phyloP scores from a whole-genome alignment of 2,888 invertebrate genomes.

The Miltochrista miniata region DNA sequence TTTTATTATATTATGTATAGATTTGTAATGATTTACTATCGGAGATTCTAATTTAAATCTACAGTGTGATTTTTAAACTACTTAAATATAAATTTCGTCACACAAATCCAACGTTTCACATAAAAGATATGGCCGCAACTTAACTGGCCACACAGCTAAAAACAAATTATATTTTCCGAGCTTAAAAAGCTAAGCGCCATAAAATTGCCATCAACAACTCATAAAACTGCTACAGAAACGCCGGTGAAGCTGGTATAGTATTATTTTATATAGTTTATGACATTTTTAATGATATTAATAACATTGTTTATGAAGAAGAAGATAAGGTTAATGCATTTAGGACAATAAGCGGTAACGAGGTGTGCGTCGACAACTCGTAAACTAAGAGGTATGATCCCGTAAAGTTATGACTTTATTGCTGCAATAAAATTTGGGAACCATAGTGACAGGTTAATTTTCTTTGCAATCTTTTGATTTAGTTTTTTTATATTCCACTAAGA shows the following conservation, averaged over 20 bases:
- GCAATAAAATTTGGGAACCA: no score
- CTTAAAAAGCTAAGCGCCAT: slow-evolving; percentile 31
- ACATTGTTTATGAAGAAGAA: background rate
- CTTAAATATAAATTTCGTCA: background rate
- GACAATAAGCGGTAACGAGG: background rate
- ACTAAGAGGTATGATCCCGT: no score
- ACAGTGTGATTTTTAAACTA: background rate
- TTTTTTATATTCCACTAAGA: no score
- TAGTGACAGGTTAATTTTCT: no score
- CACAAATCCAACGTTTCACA: background rate
- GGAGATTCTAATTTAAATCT: no score
- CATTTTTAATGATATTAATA: slow-evolving; percentile 24
- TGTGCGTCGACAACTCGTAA: no score
- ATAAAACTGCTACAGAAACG: slow-evolving; percentile 12
- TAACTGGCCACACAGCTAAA: slow-evolving; percentile 14
- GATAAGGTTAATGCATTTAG: slow-evolving; percentile 4
- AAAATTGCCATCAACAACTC: slow-evolving; percentile 27
- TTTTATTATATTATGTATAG: no score
- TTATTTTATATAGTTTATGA: slow-evolving; percentile 21
- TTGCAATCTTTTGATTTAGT: no score
- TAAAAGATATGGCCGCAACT: slow-evolving; percentile 1
- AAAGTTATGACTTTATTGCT: no score
- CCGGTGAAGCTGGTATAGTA: slow-evolving; percentile 8
- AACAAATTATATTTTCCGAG: slow-evolving; percentile 30
- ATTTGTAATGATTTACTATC: no score